Evolutionary conservation across 2,797 vertebrate genomes (phyloP).

Genomic region (Platyrinchus mystaceus): DNA sequence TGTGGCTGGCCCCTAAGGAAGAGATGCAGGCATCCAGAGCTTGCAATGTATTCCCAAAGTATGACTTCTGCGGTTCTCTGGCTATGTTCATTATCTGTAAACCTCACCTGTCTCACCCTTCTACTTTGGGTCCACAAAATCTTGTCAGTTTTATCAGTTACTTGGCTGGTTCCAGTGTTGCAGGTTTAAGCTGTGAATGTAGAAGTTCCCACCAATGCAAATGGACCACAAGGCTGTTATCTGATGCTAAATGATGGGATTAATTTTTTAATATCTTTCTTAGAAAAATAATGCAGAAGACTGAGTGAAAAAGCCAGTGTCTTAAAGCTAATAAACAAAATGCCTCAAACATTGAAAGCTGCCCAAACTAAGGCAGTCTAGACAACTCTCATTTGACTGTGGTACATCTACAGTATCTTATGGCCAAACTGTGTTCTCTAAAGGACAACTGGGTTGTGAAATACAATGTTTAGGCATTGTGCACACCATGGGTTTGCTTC

Average conservation of each 20-base stretch:
- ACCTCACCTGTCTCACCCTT: neutral
- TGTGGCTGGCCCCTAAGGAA: neutral
- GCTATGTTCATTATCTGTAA: neutral
- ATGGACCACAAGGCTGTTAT: neutral
- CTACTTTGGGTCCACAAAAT: neutral
- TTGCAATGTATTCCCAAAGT: neutral
- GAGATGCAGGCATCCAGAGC: neutral
- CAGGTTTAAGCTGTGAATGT: neutral
- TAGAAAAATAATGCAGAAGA: neutral
- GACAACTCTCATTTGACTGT: neutral
- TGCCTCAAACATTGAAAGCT: neutral
- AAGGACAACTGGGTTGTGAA: neutral
- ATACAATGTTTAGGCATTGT: accelerated
- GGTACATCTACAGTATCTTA: neutral
- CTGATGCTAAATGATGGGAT: neutral
- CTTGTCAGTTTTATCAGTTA: neutral
- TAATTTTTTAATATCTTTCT: neutral
- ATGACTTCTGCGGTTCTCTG: neutral
- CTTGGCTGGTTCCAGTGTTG: neutral
- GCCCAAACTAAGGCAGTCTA: neutral
- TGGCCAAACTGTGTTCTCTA: neutral
- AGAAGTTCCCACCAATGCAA: neutral
- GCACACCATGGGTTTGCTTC: neutral
- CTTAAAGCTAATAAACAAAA: neutral
- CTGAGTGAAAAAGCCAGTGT: neutral